These are phyloP conservation scores for Tachycineta bicolor DNA, from an alignment of 2,113 vertebrate species.

Conservation along the genomic window DNA sequence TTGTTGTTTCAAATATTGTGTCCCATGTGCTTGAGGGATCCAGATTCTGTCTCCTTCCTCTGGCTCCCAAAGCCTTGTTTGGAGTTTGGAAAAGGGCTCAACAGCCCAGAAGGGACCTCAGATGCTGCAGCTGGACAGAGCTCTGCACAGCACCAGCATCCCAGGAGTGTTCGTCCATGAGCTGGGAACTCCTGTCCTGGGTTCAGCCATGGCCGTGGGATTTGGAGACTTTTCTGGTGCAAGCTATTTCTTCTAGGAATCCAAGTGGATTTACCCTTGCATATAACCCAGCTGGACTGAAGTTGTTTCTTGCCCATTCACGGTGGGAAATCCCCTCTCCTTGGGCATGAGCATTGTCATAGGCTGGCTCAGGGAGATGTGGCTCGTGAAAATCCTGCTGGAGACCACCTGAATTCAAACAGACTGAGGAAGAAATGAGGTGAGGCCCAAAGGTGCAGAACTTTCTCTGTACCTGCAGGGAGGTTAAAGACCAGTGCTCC, in stretches of 20 bases:
- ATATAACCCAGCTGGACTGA: not conserved
- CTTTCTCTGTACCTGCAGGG: not conserved
- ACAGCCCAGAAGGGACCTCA: not conserved
- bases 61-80: not conserved
- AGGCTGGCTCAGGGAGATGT: not conserved
- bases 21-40: not conserved
- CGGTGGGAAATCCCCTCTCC: not conserved
- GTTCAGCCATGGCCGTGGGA: not conserved
- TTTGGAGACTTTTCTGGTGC: not conserved
- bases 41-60: not conserved
- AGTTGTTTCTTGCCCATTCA: not conserved
- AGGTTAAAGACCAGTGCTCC: not conserved
- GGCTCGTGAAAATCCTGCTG: not conserved
- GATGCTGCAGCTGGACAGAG: not conserved
- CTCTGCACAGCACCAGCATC: not conserved
- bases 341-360: not conserved
- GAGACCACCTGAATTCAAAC: not conserved
- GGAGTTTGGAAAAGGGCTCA: not conserved
- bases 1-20: not conserved
- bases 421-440: not conserved
- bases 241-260: not conserved
- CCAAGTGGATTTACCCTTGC: not conserved
- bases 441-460: not conserved
- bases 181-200: not conserved
- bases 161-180: not conserved